Conservation (phyloP, 2,797 vertebrate genomes). For the Onychomys leucogaster region DNA sequence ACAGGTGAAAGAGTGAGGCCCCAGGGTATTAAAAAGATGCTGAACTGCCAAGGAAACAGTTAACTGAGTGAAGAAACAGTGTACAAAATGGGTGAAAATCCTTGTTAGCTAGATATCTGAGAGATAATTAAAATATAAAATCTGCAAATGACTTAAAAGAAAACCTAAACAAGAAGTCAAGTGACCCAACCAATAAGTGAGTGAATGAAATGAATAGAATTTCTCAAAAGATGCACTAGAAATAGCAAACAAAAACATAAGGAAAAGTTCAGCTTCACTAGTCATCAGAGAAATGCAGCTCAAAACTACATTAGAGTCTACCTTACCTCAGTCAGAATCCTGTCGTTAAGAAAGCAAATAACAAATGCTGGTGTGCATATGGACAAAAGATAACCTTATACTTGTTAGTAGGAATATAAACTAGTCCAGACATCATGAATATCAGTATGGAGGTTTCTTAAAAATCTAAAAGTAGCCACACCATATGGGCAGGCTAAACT, state of each 20-base stretch:
- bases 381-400: background rate
- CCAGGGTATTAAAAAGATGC: background rate
- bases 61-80: background rate
- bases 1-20: background rate
- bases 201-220: background rate
- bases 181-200: background rate
- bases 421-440: background rate
- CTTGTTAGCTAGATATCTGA: background rate
- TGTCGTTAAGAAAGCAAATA: background rate
- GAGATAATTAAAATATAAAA: background rate
- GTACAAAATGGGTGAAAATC: background rate
- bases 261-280: background rate
- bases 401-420: background rate
- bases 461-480: background rate
- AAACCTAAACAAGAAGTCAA: background rate
- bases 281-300: background rate
- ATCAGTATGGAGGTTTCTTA: background rate
- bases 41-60: background rate
- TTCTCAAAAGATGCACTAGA: background rate
- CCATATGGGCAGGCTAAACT: background rate
- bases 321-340: background rate
- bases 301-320: background rate
- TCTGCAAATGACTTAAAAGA: background rate
- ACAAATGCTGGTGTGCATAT: background rate
- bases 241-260: background rate